Evolutionary conservation across 2,797 vertebrate genomes (phyloP), one percentile per base, ranked within the genome.

Genomic region (Sternotherus odoratus): DNA sequence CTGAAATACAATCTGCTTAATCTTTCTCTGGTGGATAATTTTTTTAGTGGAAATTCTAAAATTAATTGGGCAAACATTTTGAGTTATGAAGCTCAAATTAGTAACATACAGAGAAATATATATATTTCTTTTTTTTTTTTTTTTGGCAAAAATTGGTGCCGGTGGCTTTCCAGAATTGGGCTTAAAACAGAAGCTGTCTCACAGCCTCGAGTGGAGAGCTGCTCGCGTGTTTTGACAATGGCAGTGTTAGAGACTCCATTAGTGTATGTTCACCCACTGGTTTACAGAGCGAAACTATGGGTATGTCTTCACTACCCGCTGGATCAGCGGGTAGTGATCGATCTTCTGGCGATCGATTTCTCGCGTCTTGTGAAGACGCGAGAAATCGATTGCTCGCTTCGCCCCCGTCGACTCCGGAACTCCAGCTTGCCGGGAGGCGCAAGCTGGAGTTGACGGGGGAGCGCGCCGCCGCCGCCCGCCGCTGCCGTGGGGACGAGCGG

Each of bases 171-270:
- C 36, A 81, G n/a, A 94, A 74, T 3, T 17, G 78, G 48, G 26
- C 16, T 69, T 78, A 48, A 91, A 36, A 28, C 19, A 90, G 83
- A 30, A 6, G 5, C 56, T 26, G 21, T 46, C 8, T 74, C 28
- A 46, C 26, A 74, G 69, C 16, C 63, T 7, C 66, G 43, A 94
- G 92, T 26, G 80, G 13, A 83, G 54, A 88, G 77, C 88, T 84
- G 63, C 28, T 17, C 77, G 49, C 12, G 72, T 3, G 72, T 16
- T 43, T 94, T 95, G 89, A 74, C 82, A 90, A 92, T 93, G 54
- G 12, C 85, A 72, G 74, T 86, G 77, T 85, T 89, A 60, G 43
- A 46, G 77, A 82, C 74, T 87, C 33, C 4, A 5, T 80, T 87
- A 86, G 43, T 74, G n/a, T 43, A 54, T 33, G 82, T 53, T 88